Conservation (phyloP, 1,140 invertebrate genomes). For the Physella acuta region DNA sequence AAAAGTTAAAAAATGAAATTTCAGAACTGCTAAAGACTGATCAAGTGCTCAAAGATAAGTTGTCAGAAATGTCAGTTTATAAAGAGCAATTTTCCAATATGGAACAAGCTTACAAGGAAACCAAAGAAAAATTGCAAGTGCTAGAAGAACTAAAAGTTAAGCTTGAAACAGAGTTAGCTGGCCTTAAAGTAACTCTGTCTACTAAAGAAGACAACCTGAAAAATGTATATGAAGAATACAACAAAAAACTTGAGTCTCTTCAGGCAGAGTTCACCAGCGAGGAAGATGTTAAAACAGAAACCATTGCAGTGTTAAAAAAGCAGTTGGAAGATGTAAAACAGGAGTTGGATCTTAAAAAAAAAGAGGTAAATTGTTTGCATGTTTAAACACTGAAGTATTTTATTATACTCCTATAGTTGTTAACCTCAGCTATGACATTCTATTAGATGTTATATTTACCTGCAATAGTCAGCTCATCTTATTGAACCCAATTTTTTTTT, state of each 20-base stretch:
- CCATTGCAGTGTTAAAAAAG: neutral
- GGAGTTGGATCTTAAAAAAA: neutral
- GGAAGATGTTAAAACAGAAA: slow-evolving; percentile 20
- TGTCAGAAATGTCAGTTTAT: neutral
- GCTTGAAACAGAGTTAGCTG: slow-evolving; percentile 11
- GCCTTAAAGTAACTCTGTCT: neutral
- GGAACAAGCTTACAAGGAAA: neutral
- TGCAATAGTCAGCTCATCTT: too few relatives aligned
- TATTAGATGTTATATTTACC: too few relatives aligned
- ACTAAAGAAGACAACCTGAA: slow-evolving; percentile 22
- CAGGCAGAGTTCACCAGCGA: slow-evolving; percentile 17
- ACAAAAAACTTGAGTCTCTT: slow-evolving; percentile 12
- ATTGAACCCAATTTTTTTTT: too few relatives aligned
- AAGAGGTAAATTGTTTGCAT: neutral
- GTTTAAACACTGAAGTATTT: too few relatives aligned
- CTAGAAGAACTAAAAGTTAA: neutral
- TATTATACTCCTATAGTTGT: too few relatives aligned
- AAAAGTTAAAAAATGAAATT: neutral
- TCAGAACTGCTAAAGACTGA: slow-evolving; percentile 14
- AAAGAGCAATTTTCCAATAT: neutral
- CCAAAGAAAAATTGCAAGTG: slow-evolving; percentile 6
- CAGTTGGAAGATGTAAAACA: neutral
- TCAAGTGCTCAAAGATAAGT: neutral
- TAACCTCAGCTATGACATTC: too few relatives aligned
- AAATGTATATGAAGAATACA: slow-evolving; percentile 16